Evolutionary conservation across 1,140 invertebrate genomes (phyloP).

Genomic region (Episyrphus balteatus): DNA sequence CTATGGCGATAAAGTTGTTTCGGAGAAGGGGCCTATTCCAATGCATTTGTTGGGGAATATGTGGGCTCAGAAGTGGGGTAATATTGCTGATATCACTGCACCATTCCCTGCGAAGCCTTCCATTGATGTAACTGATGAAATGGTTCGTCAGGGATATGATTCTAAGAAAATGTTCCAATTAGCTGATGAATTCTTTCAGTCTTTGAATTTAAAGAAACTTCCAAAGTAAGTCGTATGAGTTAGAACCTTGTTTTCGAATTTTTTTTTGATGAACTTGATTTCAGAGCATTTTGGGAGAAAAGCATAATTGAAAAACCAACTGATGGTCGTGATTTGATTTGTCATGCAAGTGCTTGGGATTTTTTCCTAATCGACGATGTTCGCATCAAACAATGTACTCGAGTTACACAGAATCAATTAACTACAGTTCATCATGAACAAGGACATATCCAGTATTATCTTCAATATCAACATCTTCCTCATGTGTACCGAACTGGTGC

Average conservation of each 20-base stretch:
- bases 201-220: slow-evolving; percentile 73
- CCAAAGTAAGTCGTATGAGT: slow-evolving; percentile 41
- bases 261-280: not conserved
- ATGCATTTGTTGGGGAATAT: slow-evolving; percentile 89
- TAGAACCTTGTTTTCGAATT: no score
- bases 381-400: slow-evolving; percentile 82
- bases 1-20: slow-evolving; percentile 58
- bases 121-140: slow-evolving; percentile 57
- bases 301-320: slow-evolving; percentile 69
- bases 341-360: slow-evolving; percentile 87
- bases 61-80: slow-evolving; percentile 84
- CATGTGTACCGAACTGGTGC: slow-evolving; percentile 66
- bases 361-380: slow-evolving; percentile 76
- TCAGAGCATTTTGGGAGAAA: slow-evolving; percentile 60
- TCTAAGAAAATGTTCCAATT: slow-evolving; percentile 64
- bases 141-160: slow-evolving; percentile 63
- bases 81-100: slow-evolving; percentile 51
- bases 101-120: slow-evolving; percentile 67
- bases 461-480: slow-evolving; percentile 71
- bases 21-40: slow-evolving; percentile 70
- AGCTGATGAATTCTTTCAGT: slow-evolving; percentile 78
- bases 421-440: slow-evolving; percentile 78
- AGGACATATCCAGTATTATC: slow-evolving; percentile 77
- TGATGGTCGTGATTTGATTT: slow-evolving; percentile 67
- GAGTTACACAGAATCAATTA: slow-evolving; percentile 60